Evolutionary conservation across 37 sponge, comb jelly and placozoan species (phyloP).

Genomic region (Diacarnus erythraeanus): DNA sequence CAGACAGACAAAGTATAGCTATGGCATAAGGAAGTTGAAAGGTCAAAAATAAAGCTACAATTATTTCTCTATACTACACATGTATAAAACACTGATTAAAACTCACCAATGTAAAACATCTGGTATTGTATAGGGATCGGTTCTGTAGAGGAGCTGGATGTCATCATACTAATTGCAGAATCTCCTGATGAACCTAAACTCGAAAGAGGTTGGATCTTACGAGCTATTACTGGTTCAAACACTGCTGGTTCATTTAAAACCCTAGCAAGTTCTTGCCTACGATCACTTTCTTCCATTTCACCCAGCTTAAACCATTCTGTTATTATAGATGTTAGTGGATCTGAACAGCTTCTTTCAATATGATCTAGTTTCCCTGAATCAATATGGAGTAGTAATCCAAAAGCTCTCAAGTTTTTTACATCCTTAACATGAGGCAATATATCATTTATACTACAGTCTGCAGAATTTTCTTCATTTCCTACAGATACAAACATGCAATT

Average conservation of each 20-base stretch:
- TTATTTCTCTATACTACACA: too few relatives aligned
- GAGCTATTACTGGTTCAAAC: not conserved
- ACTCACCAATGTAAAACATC: not conserved
- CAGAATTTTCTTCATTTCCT: too few relatives aligned
- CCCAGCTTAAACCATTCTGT: not conserved
- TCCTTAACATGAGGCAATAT: not conserved
- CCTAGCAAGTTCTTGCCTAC: not conserved
- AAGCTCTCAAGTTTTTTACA: not conserved
- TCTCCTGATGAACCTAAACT: not conserved
- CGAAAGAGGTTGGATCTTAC: not conserved
- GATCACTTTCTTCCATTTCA: not conserved
- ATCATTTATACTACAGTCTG: too few relatives aligned
- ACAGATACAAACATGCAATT: too few relatives aligned
- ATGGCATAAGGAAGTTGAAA: too few relatives aligned
- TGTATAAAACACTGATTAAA: too few relatives aligned
- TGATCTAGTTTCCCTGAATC: not conserved
- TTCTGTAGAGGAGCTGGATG: not conserved
- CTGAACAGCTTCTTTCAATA: not conserved
- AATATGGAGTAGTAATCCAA: not conserved
- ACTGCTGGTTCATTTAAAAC: not conserved
- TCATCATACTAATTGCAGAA: not conserved
- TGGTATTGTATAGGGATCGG: not conserved
- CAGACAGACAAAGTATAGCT: too few relatives aligned
- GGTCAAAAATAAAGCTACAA: too few relatives aligned
- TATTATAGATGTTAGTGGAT: not conserved